Percentiles rank a stretch among this genome's conserved stretches.
Evolutionary conservation across 1,140 invertebrate genomes (phyloP).

Genomic region (Periplaneta americana): DNA sequence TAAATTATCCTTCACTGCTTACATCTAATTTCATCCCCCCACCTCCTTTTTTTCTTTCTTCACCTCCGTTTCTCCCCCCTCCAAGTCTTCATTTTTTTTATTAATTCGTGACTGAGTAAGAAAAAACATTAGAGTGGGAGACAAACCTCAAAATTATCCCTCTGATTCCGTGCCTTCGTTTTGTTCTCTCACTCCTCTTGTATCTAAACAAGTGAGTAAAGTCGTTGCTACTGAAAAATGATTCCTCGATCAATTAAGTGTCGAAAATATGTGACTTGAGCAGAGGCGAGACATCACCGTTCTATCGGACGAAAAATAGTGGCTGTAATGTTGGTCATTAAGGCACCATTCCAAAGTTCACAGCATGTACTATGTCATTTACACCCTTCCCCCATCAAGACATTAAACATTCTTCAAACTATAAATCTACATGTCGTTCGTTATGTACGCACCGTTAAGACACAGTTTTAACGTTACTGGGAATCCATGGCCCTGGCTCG

Average conservation of each 20-base stretch:
- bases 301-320: no score
- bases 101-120: conserved; percentile 5
- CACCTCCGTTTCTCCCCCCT: no score
- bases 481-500: no score
- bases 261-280: background rate
- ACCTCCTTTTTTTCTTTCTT: conserved; percentile 7
- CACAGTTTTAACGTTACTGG: no score
- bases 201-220: background rate
- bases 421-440: no score
- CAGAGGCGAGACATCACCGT: no score
- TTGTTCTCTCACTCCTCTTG: background rate
- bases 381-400: no score
- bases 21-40: background rate
- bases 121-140: background rate
- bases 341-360: no score
- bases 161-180: background rate
- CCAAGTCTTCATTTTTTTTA: conserved; percentile 3
- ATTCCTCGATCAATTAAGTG: background rate
- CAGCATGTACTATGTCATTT: no score
- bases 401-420: no score
- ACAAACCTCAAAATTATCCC: conserved; percentile 6
- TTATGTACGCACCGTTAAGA: no score
- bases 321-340: no score
- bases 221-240: background rate
- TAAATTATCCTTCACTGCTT: background rate